phyloP scores from a whole-genome alignment of 2,797 vertebrate species.

The Eptatretus atami region DNA sequence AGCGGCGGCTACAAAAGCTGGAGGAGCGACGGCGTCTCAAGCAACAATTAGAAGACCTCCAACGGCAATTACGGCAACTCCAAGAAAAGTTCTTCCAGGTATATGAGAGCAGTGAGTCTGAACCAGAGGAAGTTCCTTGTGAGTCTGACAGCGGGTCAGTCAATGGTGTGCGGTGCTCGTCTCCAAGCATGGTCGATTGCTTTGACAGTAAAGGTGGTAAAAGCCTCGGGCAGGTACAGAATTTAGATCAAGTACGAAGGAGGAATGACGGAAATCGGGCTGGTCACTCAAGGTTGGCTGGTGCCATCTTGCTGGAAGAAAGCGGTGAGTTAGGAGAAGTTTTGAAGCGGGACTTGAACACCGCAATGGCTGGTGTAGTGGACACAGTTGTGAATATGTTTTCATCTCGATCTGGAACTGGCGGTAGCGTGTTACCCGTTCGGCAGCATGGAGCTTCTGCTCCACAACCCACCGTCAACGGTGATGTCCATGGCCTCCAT shows the following conservation, averaged over 20 bases:
- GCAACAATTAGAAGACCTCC: slow-evolving; percentile 25
- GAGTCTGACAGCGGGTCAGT: neutral
- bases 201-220: neutral
- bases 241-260: neutral
- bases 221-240: neutral
- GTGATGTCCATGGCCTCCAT: neutral
- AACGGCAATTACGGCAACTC: slow-evolving; percentile 22
- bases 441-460: slow-evolving; percentile 11
- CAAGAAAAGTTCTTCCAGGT: slow-evolving; percentile 29
- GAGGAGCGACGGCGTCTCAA: slow-evolving; percentile 26
- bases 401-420: neutral
- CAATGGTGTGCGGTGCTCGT: neutral
- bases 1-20: slow-evolving; percentile 8
- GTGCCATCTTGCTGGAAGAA: slow-evolving; percentile 10
- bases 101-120: slow-evolving; percentile 13
- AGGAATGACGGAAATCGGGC: neutral
- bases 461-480: slow-evolving; percentile 10
- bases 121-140: neutral
- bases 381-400: slow-evolving; percentile 27
- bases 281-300: neutral
- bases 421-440: neutral
- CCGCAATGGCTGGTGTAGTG: slow-evolving; percentile 25
- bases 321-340: slow-evolving; percentile 24
- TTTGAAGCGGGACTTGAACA: slow-evolving; percentile 25
- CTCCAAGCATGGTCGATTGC: neutral